Conservation (phyloP, 2,797 vertebrate species). For the Periparus ater region DNA sequence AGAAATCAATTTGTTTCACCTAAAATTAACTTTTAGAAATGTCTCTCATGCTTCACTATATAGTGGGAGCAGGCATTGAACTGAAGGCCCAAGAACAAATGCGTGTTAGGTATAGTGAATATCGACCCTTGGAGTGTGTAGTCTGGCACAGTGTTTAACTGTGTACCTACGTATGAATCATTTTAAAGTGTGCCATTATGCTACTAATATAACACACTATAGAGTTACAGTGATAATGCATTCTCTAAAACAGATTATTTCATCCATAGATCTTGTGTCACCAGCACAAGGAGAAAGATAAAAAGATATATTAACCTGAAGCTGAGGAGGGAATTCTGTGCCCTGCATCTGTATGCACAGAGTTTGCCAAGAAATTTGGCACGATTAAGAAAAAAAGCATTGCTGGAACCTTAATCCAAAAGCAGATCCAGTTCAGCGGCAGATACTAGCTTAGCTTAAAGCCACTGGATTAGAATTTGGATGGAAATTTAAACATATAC, state of each 20-base stretch:
- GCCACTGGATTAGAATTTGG: conserved; percentile 41
- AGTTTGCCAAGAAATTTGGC: conserved; percentile 37
- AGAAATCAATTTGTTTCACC: neutral
- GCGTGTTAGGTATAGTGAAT: neutral
- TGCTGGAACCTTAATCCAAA: neutral
- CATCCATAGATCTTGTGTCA: neutral
- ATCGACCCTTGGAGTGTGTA: neutral
- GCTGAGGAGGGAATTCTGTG: neutral
- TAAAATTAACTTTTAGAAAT: neutral
- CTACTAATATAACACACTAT: neutral
- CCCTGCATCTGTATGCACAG: neutral
- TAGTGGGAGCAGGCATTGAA: neutral
- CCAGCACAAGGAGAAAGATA: neutral
- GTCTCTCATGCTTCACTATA: neutral
- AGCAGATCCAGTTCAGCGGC: conserved; percentile 29
- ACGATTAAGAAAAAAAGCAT: neutral
- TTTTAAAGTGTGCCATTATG: neutral
- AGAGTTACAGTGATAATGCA: neutral
- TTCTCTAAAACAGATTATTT: neutral
- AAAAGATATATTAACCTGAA: neutral
- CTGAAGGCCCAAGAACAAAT: neutral
- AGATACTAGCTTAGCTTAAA: conserved; percentile 35
- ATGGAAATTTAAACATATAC: conserved; percentile 39
- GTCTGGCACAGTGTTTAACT: neutral
- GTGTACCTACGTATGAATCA: neutral